phyloP scores from a whole-genome alignment of 1,140 invertebrate species.

The Coptotermes formosanus region DNA sequence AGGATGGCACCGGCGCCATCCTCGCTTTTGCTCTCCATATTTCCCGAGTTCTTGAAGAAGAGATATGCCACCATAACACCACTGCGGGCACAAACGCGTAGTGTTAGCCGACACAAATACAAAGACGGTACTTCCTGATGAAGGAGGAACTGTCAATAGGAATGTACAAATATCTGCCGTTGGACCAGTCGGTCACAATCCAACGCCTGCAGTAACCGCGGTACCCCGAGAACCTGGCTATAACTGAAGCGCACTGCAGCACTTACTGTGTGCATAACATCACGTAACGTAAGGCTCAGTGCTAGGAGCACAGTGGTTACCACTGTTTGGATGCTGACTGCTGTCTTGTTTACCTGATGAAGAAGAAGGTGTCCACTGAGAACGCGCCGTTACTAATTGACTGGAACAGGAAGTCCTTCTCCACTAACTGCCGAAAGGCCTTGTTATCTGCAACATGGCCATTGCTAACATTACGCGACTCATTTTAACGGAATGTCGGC shows the following conservation, averaged over 20 bases:
- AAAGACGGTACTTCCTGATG: no score
- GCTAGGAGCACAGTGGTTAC: neutral
- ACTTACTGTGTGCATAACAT: no score
- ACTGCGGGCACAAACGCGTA: neutral
- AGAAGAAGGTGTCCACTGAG: conserved; percentile 50
- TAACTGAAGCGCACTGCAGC: no score
- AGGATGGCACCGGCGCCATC: neutral
- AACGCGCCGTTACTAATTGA: conserved; percentile 47
- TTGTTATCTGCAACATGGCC: conserved; percentile 43
- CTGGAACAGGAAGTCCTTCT: conserved; percentile 47
- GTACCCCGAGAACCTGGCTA: no score
- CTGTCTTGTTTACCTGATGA: conserved; percentile 46
- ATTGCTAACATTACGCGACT: no score
- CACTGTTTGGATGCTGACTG: neutral
- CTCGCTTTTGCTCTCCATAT: neutral
- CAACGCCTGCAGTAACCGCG: no score
- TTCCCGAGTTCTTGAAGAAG: conserved; percentile 19
- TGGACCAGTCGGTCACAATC: no score
- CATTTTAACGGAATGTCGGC: no score
- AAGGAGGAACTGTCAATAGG: no score
- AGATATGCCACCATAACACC: conserved; percentile 27
- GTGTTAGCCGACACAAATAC: no score
- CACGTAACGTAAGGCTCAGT: no score
- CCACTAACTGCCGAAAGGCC: conserved; percentile 42
- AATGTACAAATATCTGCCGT: no score